Evolutionary conservation across 2,113 vertebrate genomes (phyloP).

Genomic region (Rhynchopsitta pachyrhyncha): DNA sequence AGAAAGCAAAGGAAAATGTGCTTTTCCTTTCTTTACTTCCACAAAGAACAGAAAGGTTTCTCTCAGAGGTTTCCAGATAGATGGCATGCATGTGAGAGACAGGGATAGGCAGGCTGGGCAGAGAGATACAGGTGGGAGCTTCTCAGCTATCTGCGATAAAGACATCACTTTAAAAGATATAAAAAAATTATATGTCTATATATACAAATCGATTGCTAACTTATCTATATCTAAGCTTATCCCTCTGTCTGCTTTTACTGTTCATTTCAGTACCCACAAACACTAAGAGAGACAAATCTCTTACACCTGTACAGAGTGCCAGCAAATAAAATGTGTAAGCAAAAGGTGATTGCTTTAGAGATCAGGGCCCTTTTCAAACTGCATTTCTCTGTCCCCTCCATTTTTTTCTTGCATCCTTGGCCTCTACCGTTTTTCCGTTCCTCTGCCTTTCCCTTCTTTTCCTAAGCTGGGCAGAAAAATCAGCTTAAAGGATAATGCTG

Average conservation of each 20-base stretch:
- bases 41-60: neutral
- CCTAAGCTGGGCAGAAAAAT: slow-evolving; percentile 57
- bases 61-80: neutral
- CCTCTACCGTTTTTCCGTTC: neutral
- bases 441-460: slow-evolving; percentile 3
- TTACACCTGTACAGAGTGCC: neutral
- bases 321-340: neutral
- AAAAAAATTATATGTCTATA: neutral
- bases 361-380: slow-evolving; percentile 16
- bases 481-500: slow-evolving; percentile 65
- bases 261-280: neutral
- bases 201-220: neutral
- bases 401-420: neutral
- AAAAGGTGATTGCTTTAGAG: slow-evolving; percentile 10
- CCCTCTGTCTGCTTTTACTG: neutral
- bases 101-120: neutral
- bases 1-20: neutral
- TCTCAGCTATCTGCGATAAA: neutral
- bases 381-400: neutral
- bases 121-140: neutral
- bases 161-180: neutral
- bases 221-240: slow-evolving; percentile 4
- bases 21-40: neutral
- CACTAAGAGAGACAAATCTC: neutral
- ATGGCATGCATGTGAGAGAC: neutral